Evolutionary conservation across 2,888 invertebrate species (phyloP), one percentile per base, ranked within the genome.

Genomic region (Eupithecia abbreviata): DNA sequence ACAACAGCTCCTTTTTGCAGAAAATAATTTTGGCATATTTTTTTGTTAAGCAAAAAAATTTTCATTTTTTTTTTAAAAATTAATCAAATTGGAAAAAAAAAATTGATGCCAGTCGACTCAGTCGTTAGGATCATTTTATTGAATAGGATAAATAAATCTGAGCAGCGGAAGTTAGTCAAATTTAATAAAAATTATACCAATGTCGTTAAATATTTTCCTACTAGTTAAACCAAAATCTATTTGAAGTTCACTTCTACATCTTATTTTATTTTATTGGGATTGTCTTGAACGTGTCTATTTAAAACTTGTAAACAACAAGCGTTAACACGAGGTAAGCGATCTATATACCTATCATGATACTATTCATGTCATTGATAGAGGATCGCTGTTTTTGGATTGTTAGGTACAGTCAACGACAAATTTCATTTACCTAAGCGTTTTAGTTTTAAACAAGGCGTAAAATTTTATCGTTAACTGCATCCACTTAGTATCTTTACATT

Each of bases 201-300:
- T 30, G 30, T 30, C 30, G 30, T 30, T 30, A 30, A 30, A 30
- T 30, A 30, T 30, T 30, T 30, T 30, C 30, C 30, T 30, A 30
- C 30, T 30, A 30, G 30, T 30, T 30, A 30, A 47, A 47, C 30
- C 30, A 47, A 12, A 47, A 47, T 3, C 47, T n/a, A 55, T 55
- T 55, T 5, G 66, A 70, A 55, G 66, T 73, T 72, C 67, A 51
- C 51, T 69, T 77, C 73, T 72, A 70, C 43, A 10, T 71, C 0
- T 5, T 43, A 43, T n/a, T 51, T 49, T 72, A 58, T 72, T 7
- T 66, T 66, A 72, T 47, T 47, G 65, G 13, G 5, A 47, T 43
- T 15, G 78, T 81, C 82, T 75, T 73, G 80, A 79, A 74, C 79
- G 72, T 74, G 75, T 75, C 71, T 75, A 75, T 58, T 69, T 42